Base-by-base conservation (phyloP, 1,140 invertebrate species). In the Danaus melanippus region DNA sequence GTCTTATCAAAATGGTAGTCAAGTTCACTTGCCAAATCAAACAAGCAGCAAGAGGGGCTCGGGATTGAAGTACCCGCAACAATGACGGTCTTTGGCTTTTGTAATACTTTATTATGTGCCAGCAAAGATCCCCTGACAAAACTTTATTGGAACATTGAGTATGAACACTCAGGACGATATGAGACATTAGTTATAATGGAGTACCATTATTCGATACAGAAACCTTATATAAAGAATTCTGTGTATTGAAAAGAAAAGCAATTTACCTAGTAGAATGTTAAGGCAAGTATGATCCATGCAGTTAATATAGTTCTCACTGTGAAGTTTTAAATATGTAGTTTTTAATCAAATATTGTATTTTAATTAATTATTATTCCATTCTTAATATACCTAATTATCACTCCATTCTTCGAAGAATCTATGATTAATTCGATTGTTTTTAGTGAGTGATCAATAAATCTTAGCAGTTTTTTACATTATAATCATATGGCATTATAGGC, bases 51-150 rank as follows among this genome's bases (percentile, higher is more conserved):
- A 66, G 50, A 58, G 69, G 63, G 71, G 69, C 69, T 64, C 71
- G 71, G 76, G 74, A 86, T 86, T 83, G 78, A 79, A 86, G 83
- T 81, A 84, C 80, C 79, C 76, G 72, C 77, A 84, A 86, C 83
- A 86, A 84, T 84, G 83, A 84, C 72, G 78, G 78, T 86, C 83
- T 81, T 84, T 86, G 83, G 78, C 83, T 86, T 84, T 86, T 86
- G 83, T 86, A 84, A 86, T 86, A 86, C 83, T 86, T 83, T 86
- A 86, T 86, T 83, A 86, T 81, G 83, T 86, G 81, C 72, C 72
- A 74, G 74, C 74, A 78, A 78, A 83, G 79, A 86, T 86, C 80
- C 79, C 78, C 72, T 83, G 79, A 84, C 81, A 86, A 86, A 86
- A 86, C 79, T 84, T 84, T 84, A 84, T 86, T 84, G 78, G 77